Base-by-base conservation (phyloP, 2,797 vertebrate species). In the Neoniphon sammara region DNA sequence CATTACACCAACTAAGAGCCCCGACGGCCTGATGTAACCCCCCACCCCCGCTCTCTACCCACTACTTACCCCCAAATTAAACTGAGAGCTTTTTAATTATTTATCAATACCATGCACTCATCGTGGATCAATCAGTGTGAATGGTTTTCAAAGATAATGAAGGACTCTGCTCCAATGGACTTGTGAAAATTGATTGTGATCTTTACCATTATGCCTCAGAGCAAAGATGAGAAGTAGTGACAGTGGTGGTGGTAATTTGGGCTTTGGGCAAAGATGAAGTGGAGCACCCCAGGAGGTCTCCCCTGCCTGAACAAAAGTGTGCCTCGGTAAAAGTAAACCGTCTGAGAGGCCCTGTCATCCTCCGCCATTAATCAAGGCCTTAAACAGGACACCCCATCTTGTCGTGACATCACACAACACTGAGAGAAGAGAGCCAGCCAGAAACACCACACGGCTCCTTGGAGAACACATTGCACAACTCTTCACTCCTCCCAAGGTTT, bases 61-160 rank as follows among this genome's bases (percentile, higher is more conserved):
- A 91, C 92, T 91, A 93, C 91, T 94, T 94, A 94, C 82, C 85
- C 91, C 85, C 92, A 93, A 94, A 94, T 95, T 94, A 94, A 94
- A 94, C 88, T 82, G 93, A 96, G 94, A 96, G 94, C 94, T 95
- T 95, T 96, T 95, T 95, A 96, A 96, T 95, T 94, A 96, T 96
- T 96, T 94, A 96, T 96, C 94, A 95, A 96, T 95, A 96, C 91
- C 73, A 88, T 94, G 89, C 94, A 95, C 94, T 94, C 93, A 87
- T 87, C 68, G 77, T 10, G 15, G 94, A 95, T 96, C 93, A 95
- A 95, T 96, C 91, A 88, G 91, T 93, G 91, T 93, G 92, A 93
- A 91, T 93, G 88, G 85, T 94, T 96, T 95, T 94, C 91, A 90
- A 93, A 93, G 89, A 92, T 93, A 94, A 94, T 93, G 92, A 94